These are phyloP conservation scores for Camponotus floridanus DNA, from an alignment of 1,140 invertebrate species.

Conservation along the genomic window DNA sequence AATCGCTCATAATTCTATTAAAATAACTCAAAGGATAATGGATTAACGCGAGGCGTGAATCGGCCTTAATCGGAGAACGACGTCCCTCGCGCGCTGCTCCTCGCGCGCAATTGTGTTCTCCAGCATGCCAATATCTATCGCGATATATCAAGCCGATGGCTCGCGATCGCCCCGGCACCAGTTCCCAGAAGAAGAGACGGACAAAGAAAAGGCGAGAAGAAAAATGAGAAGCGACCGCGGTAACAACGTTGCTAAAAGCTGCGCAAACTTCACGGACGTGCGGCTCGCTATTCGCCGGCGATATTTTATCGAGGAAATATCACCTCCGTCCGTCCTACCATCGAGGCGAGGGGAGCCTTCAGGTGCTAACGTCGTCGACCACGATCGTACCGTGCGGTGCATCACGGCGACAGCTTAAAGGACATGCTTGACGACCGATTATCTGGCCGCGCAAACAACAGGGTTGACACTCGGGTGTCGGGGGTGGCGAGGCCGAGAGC, in stretches of 20 bases:
- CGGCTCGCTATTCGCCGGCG: conserved; percentile 46
- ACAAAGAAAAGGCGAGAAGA: conserved; percentile 60
- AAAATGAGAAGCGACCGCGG: conserved; percentile 64
- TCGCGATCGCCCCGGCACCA: conserved; percentile 48
- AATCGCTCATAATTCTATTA: not conserved
- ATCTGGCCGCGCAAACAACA: conserved; percentile 56
- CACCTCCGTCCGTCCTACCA: conserved; percentile 36
- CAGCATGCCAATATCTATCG: conserved; percentile 66
- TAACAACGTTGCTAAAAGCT: conserved; percentile 65
- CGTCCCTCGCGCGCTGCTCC: conserved; percentile 11
- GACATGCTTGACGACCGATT: conserved; percentile 71
- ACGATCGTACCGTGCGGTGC: conserved; percentile 45
- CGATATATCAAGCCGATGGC: conserved; percentile 65
- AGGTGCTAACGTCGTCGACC: conserved; percentile 62
- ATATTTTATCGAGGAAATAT: conserved; percentile 71
- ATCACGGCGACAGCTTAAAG: conserved; percentile 72
- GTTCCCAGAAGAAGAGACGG: conserved; percentile 59
- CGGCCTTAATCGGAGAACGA: conserved; percentile 52
- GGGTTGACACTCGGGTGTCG: conserved; percentile 30
- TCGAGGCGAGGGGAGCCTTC: conserved; percentile 18
- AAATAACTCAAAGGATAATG: not conserved
- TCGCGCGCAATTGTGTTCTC: conserved; percentile 53
- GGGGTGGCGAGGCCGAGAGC: not conserved
- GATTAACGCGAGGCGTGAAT: conserved; percentile 47
- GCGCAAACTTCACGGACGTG: conserved; percentile 49